These are phyloP conservation scores for Mimas tiliae DNA, from an alignment of 2,888 invertebrate genomes.

Conservation along the genomic window DNA sequence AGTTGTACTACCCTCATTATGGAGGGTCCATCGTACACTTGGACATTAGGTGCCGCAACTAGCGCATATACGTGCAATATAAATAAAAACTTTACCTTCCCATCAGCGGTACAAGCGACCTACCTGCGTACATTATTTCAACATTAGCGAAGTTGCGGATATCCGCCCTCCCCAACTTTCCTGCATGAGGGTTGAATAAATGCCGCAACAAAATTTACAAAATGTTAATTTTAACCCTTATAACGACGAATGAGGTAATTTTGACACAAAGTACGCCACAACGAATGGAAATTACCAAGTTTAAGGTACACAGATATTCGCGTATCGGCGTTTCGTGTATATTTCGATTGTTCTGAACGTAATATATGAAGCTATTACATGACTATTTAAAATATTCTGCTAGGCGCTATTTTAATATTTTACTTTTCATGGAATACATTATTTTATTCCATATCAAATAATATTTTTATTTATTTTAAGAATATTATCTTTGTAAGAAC, in stretches of 20 bases:
- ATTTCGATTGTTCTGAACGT: neutral
- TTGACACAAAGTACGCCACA: slow-evolving; percentile 44
- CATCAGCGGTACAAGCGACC: slow-evolving; percentile 39
- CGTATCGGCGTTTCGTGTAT: slow-evolving; percentile 9
- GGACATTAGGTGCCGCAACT: slow-evolving; percentile 38
- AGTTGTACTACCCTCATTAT: slow-evolving; percentile 18
- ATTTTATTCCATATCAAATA: no score
- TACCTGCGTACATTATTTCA: slow-evolving; percentile 62
- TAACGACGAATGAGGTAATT: slow-evolving; percentile 56
- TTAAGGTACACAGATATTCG: slow-evolving; percentile 21
- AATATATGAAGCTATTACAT: neutral
- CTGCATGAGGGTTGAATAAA: slow-evolving; percentile 59
- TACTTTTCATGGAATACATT: no score
- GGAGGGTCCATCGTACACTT: slow-evolving; percentile 5
- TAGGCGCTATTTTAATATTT: neutral
- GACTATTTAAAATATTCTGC: neutral
- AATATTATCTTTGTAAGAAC: no score
- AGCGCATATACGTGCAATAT: slow-evolving; percentile 47
- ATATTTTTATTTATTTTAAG: no score
- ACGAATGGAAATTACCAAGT: slow-evolving; percentile 24
- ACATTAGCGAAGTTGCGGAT: slow-evolving; percentile 70
- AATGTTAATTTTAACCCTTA: slow-evolving; percentile 67
- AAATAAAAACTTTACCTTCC: slow-evolving; percentile 50
- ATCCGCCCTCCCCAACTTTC: slow-evolving; percentile 61
- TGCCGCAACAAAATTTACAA: slow-evolving; percentile 57